Evolutionary conservation across 2,888 invertebrate genomes (phyloP), one percentile per base, ranked within the genome.

Genomic region (Lottia scabra): DNA sequence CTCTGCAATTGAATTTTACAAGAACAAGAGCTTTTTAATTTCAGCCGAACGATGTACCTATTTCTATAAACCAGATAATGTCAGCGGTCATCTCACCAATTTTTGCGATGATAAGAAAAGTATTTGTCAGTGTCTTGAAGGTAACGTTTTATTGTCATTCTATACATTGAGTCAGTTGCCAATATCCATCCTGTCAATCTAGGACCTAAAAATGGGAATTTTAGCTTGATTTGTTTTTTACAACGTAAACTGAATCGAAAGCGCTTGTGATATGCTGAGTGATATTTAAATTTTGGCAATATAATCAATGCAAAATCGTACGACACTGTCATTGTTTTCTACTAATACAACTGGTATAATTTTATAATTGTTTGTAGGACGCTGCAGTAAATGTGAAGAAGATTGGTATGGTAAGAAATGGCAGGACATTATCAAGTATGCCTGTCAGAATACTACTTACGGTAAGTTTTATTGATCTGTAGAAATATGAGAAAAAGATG

Each of bases 121-220:
- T 23, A 78, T 78, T 19, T 78, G 78, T 26, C 78, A 78, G 70
- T 78, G 78, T 67, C 45, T 78, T 38, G 78, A 78, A 69, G 76
- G 78, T 78, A 63, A 70, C 68, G 48, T 19, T 56, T 19, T n/a
- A n/a, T 48, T 48, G 30, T 30, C 5, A 30, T 30, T 4, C 5
- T 5, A 30, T 30, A 30, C 5, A 30, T 30, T 30, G 30, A 30
- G 5, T 30, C 3, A 30, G 30, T 30, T 30, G 30, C 30, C 30
- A 30, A 30, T 30, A 30, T 30, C 30, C 30, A 30, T 30, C 2
- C 5, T 5, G 5, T 30, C 30, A 30, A 30, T 30, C 30, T 30
- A 30, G 5, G 30, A 30, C 5, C 2, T 30, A 30, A 30, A 30
- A 5, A 30, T n/a, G 30, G 10, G 38, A 38, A 38, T 38, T 5